Evolutionary conservation across 2,113 vertebrate species (phyloP), one percentile per base, ranked within the genome.

Genomic region (Triplophysa rosa): DNA sequence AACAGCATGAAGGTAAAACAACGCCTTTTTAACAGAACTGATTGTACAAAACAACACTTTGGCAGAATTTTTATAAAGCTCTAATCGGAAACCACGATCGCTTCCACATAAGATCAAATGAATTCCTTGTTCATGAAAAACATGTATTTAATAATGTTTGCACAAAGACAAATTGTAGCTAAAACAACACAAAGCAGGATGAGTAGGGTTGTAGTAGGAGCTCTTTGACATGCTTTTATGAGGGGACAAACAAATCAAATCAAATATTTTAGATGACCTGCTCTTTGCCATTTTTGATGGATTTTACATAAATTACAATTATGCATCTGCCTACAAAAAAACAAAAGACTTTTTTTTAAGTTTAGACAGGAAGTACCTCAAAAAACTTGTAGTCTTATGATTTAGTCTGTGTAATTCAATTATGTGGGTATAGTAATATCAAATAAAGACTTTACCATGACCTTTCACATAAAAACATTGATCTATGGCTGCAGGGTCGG

Each of bases 31-130:
- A 84, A 62, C 23, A 78, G 56, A 24, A 63, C 81, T 21, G 80
- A 80, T 81, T 82, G 73, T 83, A 87, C 77, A 82, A 81, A 81
- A 45, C 70, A 82, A 80, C 52, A 89, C 90, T 92, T 92, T 91
- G 89, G 91, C 90, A 89, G 85, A 89, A 86, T 83, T 84, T 82
- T 87, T 81, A 82, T 89, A 91, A 91, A 91, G 89, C 90, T 91
- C 83, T 79, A 84, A 87, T 85, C 81, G 84, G 78, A 87, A 86
- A 74, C 87, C 84, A 83, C 79, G 82, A 88, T 85, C 84, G 84
- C 85, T 86, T 87, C 59, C 59, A 63, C 42, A 26, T 26, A 23
- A 75, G 26, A 23, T 72, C 70, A 72, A 42, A 72, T 61, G 10
- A 23, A 63, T 26, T 1, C 54, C 9, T 61, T 40, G 69, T 40